phyloP scores from a whole-genome alignment of 2,797 vertebrate species.

The Gallirallus australis region DNA sequence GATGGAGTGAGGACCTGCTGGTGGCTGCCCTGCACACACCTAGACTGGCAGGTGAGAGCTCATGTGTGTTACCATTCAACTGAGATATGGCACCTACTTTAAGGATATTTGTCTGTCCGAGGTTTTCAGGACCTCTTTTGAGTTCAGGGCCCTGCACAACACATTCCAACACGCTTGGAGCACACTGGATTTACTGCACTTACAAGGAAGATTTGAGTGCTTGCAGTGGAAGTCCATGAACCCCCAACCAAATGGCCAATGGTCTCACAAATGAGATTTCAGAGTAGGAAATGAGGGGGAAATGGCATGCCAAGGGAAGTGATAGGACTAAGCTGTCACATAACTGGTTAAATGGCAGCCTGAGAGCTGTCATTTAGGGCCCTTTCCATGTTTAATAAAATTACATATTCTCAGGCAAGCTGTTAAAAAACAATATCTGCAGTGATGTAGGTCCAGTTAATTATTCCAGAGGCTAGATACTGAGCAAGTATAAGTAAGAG shows the following conservation, averaged over 20 bases:
- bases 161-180: neutral
- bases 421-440: neutral
- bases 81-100: neutral
- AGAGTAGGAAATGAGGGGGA: neutral
- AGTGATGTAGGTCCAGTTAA: neutral
- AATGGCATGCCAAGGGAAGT: neutral
- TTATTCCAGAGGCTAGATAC: neutral
- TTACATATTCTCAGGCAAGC: neutral
- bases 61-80: fast-evolving
- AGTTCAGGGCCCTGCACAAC: neutral
- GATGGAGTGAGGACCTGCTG: neutral
- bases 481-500: neutral
- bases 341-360: neutral
- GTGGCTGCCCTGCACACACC: neutral
- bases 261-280: neutral
- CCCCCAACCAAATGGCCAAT: neutral
- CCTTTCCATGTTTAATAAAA: neutral
- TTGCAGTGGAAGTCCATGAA: neutral
- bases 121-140: neutral
- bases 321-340: neutral
- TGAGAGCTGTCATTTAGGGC: neutral
- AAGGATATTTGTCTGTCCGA: neutral
- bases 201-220: neutral
- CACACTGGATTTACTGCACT: neutral
- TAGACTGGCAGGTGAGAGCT: neutral